phyloP scores from a whole-genome alignment of 2,888 invertebrate genomes.

The Drosophila merina region DNA sequence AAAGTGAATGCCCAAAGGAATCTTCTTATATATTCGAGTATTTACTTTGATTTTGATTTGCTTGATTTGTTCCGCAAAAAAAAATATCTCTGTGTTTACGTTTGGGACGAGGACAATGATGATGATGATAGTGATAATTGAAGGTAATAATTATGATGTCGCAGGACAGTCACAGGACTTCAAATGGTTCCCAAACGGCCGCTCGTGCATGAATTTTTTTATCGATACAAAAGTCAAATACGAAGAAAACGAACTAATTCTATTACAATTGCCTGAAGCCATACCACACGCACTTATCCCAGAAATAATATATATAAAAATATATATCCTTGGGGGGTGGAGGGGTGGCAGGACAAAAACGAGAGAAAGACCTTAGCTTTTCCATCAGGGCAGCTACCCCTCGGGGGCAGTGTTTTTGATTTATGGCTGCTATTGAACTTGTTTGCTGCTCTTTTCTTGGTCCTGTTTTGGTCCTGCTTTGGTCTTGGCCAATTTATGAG shows the following conservation, averaged over 20 bases:
- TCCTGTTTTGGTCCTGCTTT: conserved; percentile 13
- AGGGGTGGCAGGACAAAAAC: background rate
- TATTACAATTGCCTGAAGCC: conserved; percentile 55
- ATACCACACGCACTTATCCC: conserved; percentile 18
- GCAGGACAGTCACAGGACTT: conserved; percentile 49
- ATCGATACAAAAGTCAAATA: conserved; percentile 72
- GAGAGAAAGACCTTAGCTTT: conserved; percentile 12
- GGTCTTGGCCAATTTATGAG: conserved; percentile 68
- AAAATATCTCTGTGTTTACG: conserved; percentile 55
- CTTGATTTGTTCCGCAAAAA: conserved; percentile 57
- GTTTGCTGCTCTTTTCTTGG: conserved; percentile 18
- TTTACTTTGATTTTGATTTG: conserved; percentile 68
- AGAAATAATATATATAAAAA: background rate
- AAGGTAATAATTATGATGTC: conserved; percentile 34
- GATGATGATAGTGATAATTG: conserved; percentile 37
- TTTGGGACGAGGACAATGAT: conserved; percentile 31
- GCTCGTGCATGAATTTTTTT: conserved; percentile 69
- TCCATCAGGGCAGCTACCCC: background rate
- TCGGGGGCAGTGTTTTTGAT: conserved; percentile 64
- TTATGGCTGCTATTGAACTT: conserved; percentile 72
- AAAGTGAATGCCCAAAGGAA: conserved; percentile 10
- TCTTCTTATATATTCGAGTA: conserved; percentile 12
- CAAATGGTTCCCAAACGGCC: conserved; percentile 56
- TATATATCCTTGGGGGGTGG: background rate
- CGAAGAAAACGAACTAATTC: conserved; percentile 69